Evolutionary conservation across 2,888 invertebrate species (phyloP).

Genomic region (Drosophila aldrichi): DNA sequence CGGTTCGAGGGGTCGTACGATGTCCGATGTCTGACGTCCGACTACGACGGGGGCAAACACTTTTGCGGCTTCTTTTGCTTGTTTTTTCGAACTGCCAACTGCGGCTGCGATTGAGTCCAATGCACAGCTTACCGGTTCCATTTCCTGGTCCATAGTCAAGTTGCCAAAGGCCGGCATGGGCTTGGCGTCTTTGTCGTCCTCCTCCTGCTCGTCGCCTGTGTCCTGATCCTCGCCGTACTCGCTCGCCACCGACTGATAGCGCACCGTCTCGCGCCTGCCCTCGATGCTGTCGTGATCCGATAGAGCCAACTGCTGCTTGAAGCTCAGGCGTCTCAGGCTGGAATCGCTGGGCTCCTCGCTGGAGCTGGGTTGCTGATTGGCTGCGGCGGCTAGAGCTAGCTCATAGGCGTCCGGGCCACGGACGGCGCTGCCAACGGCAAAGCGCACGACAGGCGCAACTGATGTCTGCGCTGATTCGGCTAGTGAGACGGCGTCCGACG

Average conservation of each 20-base stretch:
- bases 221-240: slow-evolving; percentile 85
- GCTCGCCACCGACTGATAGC: slow-evolving; percentile 81
- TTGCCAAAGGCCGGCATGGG: slow-evolving; percentile 86
- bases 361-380: slow-evolving; percentile 68
- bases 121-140: slow-evolving; percentile 83
- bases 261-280: slow-evolving; percentile 73
- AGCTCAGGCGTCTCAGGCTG: slow-evolving; percentile 86
- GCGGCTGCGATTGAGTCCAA: slow-evolving; percentile 22
- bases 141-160: slow-evolving; percentile 84
- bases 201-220: slow-evolving; percentile 31
- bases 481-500: slow-evolving; percentile 67
- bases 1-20: not conserved
- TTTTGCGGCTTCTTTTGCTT: slow-evolving; percentile 66
- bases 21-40: not conserved
- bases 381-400: slow-evolving; percentile 52
- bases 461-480: slow-evolving; percentile 78
- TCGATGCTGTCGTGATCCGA: slow-evolving; percentile 87
- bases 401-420: slow-evolving; percentile 65
- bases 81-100: slow-evolving; percentile 27
- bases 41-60: slow-evolving; percentile 37
- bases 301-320: slow-evolving; percentile 86
- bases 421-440: slow-evolving; percentile 84
- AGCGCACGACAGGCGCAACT: slow-evolving; percentile 60
- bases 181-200: slow-evolving; percentile 66
- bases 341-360: slow-evolving; percentile 84